Evolutionary conservation across 1,140 invertebrate genomes (phyloP), one percentile per base, ranked within the genome.

Genomic region (Drosophila bipectinata): DNA sequence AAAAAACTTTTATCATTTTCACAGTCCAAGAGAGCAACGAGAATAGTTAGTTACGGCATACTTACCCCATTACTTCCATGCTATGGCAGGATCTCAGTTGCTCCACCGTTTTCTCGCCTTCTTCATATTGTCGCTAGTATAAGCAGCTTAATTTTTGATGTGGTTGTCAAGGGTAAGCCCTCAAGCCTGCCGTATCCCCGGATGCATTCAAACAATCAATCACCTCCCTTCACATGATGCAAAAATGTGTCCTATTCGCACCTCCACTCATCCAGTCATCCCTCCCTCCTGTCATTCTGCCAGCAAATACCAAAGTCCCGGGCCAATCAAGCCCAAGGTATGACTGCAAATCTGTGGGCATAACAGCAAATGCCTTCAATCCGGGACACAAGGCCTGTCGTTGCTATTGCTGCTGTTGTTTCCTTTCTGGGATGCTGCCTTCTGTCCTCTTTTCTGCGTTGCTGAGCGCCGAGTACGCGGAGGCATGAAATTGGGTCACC

Each of bases 1-100:
- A 73, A 41, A 72, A 84, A 85, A 81, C 78, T 85, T 85, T 87
- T 81, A 87, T 82, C 74, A 87, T 87, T 84, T 85, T 77, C 64
- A 69, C 74, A 78, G 79, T 80, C 56, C 64, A 74, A 60, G 71
- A 67, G 59, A 71, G 59, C 21, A 60, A 52, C 32, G 57, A 44
- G 57, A 59, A 75, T 72, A 72, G 74, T 77, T 77, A 77, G 64
- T 62, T 62, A 72, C 68, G 68, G 18, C 21, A 39, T 39, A 73
- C 68, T 72, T 72, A 18, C 32, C 30, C 18, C 37, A 0, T 4
- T 9, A 4, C 30, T 21, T 12, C 8, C 28, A 49, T 24, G 26
- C 15, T 41, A 14, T 5, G 8, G 4, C 21, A 47, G 21, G 61
- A 15, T 21, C 26, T 21, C 15, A 18, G 18, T 18, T 21, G 21